These are phyloP conservation scores for Orcinus orca DNA, from an alignment of 2,113 vertebrate species.

Conservation along the genomic window DNA sequence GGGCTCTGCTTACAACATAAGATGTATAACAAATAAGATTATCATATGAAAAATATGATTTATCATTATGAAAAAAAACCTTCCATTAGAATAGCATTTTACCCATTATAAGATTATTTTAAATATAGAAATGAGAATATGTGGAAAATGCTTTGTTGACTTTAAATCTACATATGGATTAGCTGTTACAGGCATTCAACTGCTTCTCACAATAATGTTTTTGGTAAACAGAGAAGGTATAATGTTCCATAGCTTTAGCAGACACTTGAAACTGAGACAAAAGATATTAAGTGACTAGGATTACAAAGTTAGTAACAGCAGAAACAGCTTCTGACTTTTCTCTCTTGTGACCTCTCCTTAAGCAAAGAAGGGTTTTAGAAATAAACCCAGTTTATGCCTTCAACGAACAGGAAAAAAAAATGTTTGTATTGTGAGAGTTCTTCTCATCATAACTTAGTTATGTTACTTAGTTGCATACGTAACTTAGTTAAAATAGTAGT, in stretches of 20 bases:
- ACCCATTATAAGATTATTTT: not conserved
- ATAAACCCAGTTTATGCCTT: not conserved
- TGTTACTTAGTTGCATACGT: not conserved
- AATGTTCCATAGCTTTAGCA: not conserved
- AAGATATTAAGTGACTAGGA: not conserved
- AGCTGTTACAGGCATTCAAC: not conserved
- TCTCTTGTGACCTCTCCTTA: not conserved
- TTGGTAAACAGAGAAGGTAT: not conserved
- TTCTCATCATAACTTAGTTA: not conserved
- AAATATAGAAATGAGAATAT: not conserved
- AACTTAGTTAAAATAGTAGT: not conserved
- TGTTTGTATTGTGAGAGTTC: not conserved
- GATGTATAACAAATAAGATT: not conserved
- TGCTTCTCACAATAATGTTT: not conserved
- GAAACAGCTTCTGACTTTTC: not conserved
- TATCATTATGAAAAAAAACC: not conserved
- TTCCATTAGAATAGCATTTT: not conserved
- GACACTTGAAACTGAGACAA: not conserved
- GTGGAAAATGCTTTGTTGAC: not conserved
- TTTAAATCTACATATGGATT: not conserved
- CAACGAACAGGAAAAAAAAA: not conserved
- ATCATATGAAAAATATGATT: not conserved
- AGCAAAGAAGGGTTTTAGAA: conserved; percentile 8
- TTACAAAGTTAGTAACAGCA: not conserved
- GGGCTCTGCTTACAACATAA: not conserved